Evolutionary conservation across 2,113 vertebrate species (phyloP), one percentile per base, ranked within the genome.

Genomic region (Aplodontia rufa): DNA sequence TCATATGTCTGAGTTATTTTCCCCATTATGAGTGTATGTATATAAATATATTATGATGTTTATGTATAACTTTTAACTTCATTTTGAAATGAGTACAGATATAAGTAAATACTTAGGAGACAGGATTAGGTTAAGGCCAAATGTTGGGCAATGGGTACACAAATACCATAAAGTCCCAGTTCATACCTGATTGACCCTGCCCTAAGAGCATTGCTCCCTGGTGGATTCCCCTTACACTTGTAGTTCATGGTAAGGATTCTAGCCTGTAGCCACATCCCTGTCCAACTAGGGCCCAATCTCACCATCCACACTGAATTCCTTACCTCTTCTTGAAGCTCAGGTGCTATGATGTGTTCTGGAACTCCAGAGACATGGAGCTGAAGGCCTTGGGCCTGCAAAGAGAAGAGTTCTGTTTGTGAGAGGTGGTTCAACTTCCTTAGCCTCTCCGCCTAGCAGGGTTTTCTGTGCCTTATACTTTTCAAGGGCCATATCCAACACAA

Each of bases 321-420:
- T 4, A 12, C 97, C 95, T 96, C 91, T 94, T 96, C 86, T 79
- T 30, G 88, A 96, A 82, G 85, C 82, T 78, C 60, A 4, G 94
- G n/a, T 90, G 49, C 87, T 58, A 3, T 49, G 75, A 19, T 74
- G 17, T 32, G 94, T 6, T 94, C 68, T 58, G 91, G 60, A 79
- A 85, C 62, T 2, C 4, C 35, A 75, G 88, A 81, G 60, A 20
- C 72, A 12, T 35, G 81, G 93, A 26, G 53, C n/a, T 93, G 92
- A 78, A 68, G 64, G 69, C 37, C 47, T 45, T 60, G 81, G 82
- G 22, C 78, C 97, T 97, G 45, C 30, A 60, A 96, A 94, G 81
- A 91, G 42, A 95, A 96, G 51, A 90, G 42, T 88, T 90, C 72
- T 91, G 58, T 14, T 5, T 24, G 28, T 83, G 69, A 96, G 85